Percentiles rank a stretch among this genome's conserved stretches.
phyloP scores from a whole-genome alignment of 2,113 vertebrate genomes.

The Lichenostomus cassidix region DNA sequence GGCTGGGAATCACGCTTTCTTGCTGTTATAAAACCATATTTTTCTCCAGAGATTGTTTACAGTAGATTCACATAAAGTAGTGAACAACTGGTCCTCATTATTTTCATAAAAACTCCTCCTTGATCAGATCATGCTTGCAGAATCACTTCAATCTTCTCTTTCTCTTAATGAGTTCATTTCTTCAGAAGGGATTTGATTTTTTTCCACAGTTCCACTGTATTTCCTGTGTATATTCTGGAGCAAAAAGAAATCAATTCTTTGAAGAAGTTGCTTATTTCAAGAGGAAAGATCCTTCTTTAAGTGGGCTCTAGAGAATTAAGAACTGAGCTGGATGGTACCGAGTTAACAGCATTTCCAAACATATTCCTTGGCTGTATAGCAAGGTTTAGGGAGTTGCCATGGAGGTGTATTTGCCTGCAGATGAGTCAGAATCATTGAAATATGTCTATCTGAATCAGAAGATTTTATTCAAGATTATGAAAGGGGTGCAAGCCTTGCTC shows the following conservation, averaged over 20 bases:
- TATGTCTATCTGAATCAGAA: slow-evolving; percentile 18
- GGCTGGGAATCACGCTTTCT: not conserved
- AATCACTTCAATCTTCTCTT: not conserved
- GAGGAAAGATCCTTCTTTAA: not conserved
- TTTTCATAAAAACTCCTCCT: not conserved
- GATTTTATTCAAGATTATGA: slow-evolving; percentile 8
- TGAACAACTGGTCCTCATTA: not conserved
- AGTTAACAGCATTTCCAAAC: not conserved
- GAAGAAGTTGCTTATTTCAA: slow-evolving; percentile 23
- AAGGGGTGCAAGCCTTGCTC: not conserved
- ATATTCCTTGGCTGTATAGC: not conserved
- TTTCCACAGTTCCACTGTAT: not conserved
- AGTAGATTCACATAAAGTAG: not conserved
- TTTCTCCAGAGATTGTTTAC: not conserved
- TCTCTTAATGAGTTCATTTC: not conserved
- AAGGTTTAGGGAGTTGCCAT: not conserved
- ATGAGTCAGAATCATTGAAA: slow-evolving; percentile 58
- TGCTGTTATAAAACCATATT: not conserved
- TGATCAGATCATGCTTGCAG: not conserved
- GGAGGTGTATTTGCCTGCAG: not conserved
- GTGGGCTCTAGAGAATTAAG: not conserved
- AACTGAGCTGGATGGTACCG: not conserved
- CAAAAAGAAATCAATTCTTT: slow-evolving; percentile 18
- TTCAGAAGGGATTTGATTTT: not conserved
- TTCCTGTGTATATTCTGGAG: not conserved